Evolutionary conservation across 2,888 invertebrate genomes (phyloP).

Genomic region (Reticulitermes lucifugus): DNA sequence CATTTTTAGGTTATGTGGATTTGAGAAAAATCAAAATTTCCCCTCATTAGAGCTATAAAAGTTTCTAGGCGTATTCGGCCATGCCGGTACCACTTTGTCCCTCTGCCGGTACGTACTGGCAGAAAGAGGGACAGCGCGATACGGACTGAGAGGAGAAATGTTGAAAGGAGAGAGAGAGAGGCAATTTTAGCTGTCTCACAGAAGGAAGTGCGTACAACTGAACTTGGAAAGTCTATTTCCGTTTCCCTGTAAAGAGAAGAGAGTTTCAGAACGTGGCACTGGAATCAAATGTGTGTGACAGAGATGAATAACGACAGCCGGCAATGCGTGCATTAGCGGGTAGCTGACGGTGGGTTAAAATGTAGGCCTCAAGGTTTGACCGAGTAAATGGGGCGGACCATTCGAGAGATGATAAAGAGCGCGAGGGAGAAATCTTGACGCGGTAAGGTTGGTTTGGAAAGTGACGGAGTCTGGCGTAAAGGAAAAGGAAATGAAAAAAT

Average conservation of each 20-base stretch:
- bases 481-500: slow-evolving; percentile 11
- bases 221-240: not conserved
- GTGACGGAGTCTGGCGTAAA: not conserved
- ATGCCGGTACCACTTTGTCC: not conserved
- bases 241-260: not conserved
- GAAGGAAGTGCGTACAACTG: not conserved
- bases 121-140: no score
- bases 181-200: not conserved
- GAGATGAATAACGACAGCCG: slow-evolving; percentile 3
- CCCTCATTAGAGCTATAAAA: not conserved
- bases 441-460: not conserved
- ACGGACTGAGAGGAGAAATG: not conserved
- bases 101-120: no score
- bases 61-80: not conserved
- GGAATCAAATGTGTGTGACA: not conserved
- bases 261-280: not conserved
- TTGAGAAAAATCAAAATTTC: not conserved
- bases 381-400: slow-evolving; percentile 29
- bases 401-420: not conserved
- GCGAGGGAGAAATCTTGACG: not conserved
- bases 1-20: not conserved
- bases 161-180: not conserved
- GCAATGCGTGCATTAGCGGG: not conserved
- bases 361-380: slow-evolving; percentile 16
- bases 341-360: not conserved